phyloP scores from a whole-genome alignment of 2,113 vertebrate genomes.

The Herpetotheres cachinnans region DNA sequence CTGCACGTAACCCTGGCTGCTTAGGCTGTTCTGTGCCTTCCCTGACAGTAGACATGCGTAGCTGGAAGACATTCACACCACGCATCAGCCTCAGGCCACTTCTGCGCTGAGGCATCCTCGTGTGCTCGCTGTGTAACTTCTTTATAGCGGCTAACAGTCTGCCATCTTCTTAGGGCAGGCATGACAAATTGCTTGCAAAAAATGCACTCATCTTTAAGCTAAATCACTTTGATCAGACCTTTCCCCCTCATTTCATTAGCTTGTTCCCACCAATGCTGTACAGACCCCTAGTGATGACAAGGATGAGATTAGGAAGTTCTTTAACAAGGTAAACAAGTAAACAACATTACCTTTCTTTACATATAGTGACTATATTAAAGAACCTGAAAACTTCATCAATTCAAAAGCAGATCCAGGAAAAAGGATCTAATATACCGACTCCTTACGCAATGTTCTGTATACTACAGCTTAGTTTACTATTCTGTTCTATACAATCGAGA shows the following conservation, averaged over 20 bases:
- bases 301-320: background rate
- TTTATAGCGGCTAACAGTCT: background rate
- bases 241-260: background rate
- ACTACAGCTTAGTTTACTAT: background rate
- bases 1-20: background rate
- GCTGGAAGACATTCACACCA: background rate
- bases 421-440: background rate
- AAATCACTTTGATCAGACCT: background rate
- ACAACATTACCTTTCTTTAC: background rate
- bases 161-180: background rate
- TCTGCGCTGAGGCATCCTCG: background rate
- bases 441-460: background rate
- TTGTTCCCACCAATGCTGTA: background rate
- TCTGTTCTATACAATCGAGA: background rate
- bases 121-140: background rate
- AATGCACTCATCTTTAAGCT: background rate
- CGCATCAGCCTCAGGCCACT: background rate
- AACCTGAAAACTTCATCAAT: background rate
- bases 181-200: background rate
- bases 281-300: background rate
- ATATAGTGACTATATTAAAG: background rate
- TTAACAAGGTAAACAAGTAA: background rate
- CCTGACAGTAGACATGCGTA: rapidly evolving
- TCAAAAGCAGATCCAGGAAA: background rate
- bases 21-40: background rate